These are phyloP conservation scores for Leptobrachium leishanense DNA, from an alignment of 2,113 vertebrate genomes.

Conservation along the genomic window DNA sequence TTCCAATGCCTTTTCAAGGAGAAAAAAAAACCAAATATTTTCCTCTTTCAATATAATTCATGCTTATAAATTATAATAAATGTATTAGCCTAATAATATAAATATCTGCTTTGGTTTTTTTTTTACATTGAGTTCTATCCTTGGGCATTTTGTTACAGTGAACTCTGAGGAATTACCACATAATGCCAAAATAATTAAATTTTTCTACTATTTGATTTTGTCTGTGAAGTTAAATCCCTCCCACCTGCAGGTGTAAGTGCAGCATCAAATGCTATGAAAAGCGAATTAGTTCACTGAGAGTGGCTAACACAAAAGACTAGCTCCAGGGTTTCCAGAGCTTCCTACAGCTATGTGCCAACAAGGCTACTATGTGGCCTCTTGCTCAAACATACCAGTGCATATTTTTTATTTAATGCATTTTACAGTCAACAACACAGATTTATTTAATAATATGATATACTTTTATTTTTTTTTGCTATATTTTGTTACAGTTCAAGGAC, in stretches of 20 bases:
- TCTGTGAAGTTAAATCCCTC: slow-evolving; percentile 44
- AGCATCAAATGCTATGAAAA: slow-evolving; percentile 50
- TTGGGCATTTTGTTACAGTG: slow-evolving; percentile 36
- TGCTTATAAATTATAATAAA: too few species aligned
- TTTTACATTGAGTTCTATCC: background rate
- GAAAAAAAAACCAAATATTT: too few species aligned
- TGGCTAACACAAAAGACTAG: slow-evolving; percentile 28
- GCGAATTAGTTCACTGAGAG: slow-evolving; percentile 47
- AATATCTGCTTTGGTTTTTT: background rate
- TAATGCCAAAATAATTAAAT: slow-evolving; percentile 54
- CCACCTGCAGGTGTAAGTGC: slow-evolving; percentile 51
- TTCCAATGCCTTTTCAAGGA: too few species aligned
- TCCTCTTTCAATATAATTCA: too few species aligned
- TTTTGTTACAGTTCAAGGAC: background rate
- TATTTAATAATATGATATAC: slow-evolving; percentile 2
- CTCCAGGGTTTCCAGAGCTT: slow-evolving; percentile 34
- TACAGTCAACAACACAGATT: slow-evolving; percentile 35
- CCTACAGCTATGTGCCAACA: slow-evolving; percentile 33
- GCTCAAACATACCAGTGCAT: slow-evolving; percentile 35
- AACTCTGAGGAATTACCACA: slow-evolving; percentile 31
- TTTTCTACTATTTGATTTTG: slow-evolving; percentile 39
- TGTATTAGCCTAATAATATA: too few species aligned
- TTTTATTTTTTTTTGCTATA: background rate
- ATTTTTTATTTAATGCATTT: slow-evolving; percentile 39
- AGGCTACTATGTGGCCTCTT: slow-evolving; percentile 31